Evolutionary conservation across 1,140 invertebrate species (phyloP).

Genomic region (Ericerus pela): DNA sequence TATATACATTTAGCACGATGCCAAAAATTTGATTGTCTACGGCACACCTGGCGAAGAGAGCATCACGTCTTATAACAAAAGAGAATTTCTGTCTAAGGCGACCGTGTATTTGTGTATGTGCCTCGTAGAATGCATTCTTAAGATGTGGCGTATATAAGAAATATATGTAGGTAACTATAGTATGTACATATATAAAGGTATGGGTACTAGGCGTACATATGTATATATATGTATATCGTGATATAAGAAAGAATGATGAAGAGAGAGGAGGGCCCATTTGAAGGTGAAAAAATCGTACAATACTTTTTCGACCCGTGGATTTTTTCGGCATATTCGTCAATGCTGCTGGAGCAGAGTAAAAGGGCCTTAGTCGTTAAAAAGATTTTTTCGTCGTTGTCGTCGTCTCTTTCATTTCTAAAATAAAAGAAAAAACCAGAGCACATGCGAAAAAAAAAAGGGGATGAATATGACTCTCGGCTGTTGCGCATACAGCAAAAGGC

Average conservation of each 20-base stretch:
- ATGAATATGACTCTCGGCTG: constrained; percentile 1
- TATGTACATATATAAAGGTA: too few species aligned
- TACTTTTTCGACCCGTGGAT: too few species aligned
- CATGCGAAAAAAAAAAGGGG: constrained; percentile 9
- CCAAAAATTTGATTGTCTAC: constrained; percentile 3
- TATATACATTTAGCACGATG: constrained; percentile 6
- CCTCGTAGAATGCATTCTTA: too few species aligned
- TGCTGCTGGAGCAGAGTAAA: too few species aligned
- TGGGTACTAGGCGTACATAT: too few species aligned
- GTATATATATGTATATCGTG: too few species aligned
- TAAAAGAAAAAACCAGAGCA: constrained; percentile 12
- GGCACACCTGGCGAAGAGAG: constrained; percentile 5
- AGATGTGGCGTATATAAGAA: constrained; percentile 8
- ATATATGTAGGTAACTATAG: too few species aligned
- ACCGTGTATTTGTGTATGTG: too few species aligned
- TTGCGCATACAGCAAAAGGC: constrained; percentile 1
- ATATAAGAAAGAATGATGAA: too few species aligned
- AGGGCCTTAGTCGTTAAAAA: constrained; percentile 7
- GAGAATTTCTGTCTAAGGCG: not conserved
- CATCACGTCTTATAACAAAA: constrained; percentile 7
- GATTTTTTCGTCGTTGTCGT: too few species aligned
- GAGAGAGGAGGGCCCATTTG: too few species aligned
- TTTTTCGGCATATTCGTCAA: too few species aligned
- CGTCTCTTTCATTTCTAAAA: constrained; percentile 8
- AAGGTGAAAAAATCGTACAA: not conserved